Evolutionary conservation across 2,797 vertebrate species (phyloP).

Genomic region (Dermochelys coriacea): DNA sequence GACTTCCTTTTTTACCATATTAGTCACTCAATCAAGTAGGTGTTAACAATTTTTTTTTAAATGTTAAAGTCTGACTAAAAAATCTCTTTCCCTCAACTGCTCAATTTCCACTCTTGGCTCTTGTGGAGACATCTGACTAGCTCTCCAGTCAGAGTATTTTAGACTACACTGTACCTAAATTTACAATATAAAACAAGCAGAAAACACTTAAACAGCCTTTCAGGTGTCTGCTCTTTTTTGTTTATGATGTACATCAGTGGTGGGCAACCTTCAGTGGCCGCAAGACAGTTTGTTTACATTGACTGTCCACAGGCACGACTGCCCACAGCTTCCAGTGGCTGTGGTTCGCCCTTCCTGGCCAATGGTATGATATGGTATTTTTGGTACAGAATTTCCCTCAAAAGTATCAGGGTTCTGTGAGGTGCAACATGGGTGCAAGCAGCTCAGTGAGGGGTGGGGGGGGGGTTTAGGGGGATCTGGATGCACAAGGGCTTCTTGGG

Average conservation of each 20-base stretch:
- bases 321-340: too few species aligned
- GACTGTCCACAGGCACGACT: too few species aligned
- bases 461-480: too few species aligned
- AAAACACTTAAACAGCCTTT: background rate
- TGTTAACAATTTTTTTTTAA: background rate
- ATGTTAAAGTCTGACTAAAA: background rate
- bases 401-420: too few species aligned
- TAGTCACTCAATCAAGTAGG: background rate
- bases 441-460: too few species aligned
- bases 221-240: background rate
- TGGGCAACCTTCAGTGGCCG: too few species aligned
- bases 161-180: background rate
- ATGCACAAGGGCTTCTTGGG: too few species aligned
- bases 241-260: background rate
- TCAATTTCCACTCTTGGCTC: background rate
- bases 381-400: too few species aligned
- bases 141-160: background rate
- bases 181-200: background rate
- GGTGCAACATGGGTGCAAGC: too few species aligned
- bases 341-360: too few species aligned
- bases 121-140: background rate
- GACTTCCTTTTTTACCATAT: background rate
- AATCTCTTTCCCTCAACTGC: background rate
- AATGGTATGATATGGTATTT: too few species aligned
- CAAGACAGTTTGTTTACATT: too few species aligned